Conservation (phyloP, 2,113 vertebrate genomes). For the Carassius gibelio region DNA sequence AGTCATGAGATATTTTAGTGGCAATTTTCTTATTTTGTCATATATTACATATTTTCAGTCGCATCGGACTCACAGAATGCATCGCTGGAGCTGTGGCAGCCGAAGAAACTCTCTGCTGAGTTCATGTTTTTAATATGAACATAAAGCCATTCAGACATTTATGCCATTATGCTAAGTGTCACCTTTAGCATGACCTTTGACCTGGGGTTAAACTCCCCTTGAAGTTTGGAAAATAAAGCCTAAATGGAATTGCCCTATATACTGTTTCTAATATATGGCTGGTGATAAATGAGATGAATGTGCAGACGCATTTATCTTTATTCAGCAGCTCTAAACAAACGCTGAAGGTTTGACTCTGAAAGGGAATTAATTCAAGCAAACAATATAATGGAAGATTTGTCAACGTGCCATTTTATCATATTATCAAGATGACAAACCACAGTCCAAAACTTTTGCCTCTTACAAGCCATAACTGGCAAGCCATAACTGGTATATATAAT, state of each 20-base stretch:
- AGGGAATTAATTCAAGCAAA: not conserved
- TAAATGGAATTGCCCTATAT: conserved; percentile 76
- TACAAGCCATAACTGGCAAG: too few relatives aligned
- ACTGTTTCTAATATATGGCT: conserved; percentile 76
- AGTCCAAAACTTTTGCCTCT: not conserved
- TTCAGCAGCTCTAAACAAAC: conserved; percentile 70
- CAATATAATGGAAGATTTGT: not conserved
- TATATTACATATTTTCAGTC: not conserved
- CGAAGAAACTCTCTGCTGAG: too few relatives aligned
- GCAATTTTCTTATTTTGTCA: not conserved
- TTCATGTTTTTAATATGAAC: conserved; percentile 77
- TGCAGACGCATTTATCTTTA: conserved; percentile 72
- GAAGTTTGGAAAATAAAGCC: conserved; percentile 80
- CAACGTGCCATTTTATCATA: not conserved
- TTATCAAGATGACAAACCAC: not conserved
- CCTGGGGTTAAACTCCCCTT: conserved; percentile 76
- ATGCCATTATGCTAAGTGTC: conserved; percentile 84
- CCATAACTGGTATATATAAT: too few relatives aligned
- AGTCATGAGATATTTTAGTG: not conserved
- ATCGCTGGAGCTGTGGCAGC: not conserved
- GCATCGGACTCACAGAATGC: not conserved
- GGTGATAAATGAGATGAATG: conserved; percentile 77
- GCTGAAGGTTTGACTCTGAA: conserved; percentile 59
- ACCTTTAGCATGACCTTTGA: conserved; percentile 76
- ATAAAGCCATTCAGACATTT: conserved; percentile 77